Evolutionary conservation across 2,113 vertebrate genomes (phyloP).

Genomic region (Castor canadensis): DNA sequence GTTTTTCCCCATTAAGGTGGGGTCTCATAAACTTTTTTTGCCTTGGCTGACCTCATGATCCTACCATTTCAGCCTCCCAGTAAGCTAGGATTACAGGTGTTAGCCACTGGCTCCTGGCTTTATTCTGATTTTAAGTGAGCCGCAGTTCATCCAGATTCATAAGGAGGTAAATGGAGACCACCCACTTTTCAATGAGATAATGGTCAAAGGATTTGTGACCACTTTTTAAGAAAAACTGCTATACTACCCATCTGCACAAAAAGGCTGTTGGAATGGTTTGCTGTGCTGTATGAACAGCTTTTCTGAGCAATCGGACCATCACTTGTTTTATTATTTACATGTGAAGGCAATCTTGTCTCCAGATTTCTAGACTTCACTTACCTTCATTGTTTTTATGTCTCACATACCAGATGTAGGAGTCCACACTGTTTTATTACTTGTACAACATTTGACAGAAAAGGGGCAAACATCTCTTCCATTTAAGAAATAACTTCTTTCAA

Average conservation of each 20-base stretch:
- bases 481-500: conserved; percentile 23
- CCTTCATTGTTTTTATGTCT: neutral
- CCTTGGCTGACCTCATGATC: too few species aligned
- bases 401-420: neutral
- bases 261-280: neutral
- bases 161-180: neutral
- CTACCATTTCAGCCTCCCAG: too few species aligned
- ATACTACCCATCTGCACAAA: neutral
- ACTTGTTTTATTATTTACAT: neutral
- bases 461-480: neutral
- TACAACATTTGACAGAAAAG: neutral
- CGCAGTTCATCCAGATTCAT: neutral
- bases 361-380: neutral
- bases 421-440: neutral
- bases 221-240: neutral
- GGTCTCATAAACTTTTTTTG: too few species aligned
- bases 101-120: too few species aligned
- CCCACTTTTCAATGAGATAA: neutral
- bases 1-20: too few species aligned
- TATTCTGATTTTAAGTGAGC: neutral
- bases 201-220: neutral
- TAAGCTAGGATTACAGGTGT: too few species aligned
- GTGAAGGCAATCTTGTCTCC: neutral
- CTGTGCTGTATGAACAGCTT: neutral
- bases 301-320: neutral